A percentile compares a stretch with the other conserved stretches of the same genome.
These are phyloP conservation scores for Thyatira batis DNA, from an alignment of 2,888 invertebrate genomes.

Conservation along the genomic window DNA sequence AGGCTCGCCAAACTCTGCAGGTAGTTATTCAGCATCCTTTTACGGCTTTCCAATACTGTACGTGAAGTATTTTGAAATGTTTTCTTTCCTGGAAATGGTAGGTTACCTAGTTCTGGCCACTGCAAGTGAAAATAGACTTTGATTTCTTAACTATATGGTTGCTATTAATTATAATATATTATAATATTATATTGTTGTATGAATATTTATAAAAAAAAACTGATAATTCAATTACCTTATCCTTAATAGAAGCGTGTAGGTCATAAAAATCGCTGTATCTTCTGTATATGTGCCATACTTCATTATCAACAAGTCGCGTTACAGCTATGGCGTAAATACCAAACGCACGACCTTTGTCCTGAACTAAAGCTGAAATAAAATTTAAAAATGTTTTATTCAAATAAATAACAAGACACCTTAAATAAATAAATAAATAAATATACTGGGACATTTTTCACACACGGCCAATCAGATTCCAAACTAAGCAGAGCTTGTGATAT, in stretches of 20 bases:
- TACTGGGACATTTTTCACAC: not conserved
- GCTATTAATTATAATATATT: not conserved
- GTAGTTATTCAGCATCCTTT: slow-evolving; percentile 91
- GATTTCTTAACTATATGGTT: not conserved
- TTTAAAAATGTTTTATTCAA: not conserved
- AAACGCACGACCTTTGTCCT: slow-evolving; percentile 92
- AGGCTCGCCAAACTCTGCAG: slow-evolving; percentile 84
- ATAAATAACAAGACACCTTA: no score
- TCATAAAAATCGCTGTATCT: slow-evolving; percentile 97
- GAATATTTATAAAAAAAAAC: no score
- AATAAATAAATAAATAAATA: no score
- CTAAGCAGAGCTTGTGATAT: no score
- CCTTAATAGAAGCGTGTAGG: slow-evolving; percentile 90
- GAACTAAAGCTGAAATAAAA: slow-evolving; percentile 84
- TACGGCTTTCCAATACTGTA: slow-evolving; percentile 91
- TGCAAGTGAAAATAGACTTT: slow-evolving; percentile 56
- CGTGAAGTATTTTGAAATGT: slow-evolving; percentile 96
- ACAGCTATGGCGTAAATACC: slow-evolving; percentile 95
- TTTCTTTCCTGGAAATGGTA: slow-evolving; percentile 95
- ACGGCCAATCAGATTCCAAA: no score
- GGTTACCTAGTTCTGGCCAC: slow-evolving; percentile 89
- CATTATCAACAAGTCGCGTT: slow-evolving; percentile 85
- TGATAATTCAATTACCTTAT: slow-evolving; percentile 73
- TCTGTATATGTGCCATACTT: slow-evolving; percentile 95
- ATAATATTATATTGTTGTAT: no score